Conservation (phyloP, 2,113 vertebrate genomes). For the Xyliphius kryptos region DNA sequence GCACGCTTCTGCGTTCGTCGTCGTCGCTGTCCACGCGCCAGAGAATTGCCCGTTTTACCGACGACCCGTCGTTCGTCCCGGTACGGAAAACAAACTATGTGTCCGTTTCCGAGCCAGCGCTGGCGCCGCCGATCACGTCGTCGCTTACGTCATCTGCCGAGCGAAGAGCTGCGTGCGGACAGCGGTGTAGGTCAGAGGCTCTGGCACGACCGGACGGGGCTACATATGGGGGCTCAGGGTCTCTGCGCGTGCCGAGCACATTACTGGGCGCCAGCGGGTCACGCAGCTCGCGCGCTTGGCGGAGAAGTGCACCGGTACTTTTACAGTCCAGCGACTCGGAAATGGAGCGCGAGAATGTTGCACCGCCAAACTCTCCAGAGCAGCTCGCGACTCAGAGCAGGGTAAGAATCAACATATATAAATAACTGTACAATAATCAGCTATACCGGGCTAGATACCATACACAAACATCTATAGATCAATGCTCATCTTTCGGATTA, state of each 20-base stretch:
- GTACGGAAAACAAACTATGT: conserved; percentile 42
- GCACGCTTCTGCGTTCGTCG: conserved; percentile 44
- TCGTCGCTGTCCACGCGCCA: conserved; percentile 48
- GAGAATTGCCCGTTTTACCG: conserved; percentile 38
- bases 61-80: conserved; percentile 40
- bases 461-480: no score
- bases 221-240: conserved; percentile 48
- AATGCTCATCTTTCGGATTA: no score
- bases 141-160: conserved; percentile 61
- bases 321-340: conserved; percentile 58
- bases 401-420: conserved; percentile 33
- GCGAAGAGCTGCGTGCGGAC: conserved; percentile 39
- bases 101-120: conserved; percentile 54
- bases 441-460: no score
- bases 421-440: no score
- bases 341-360: conserved; percentile 51
- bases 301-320: conserved; percentile 48
- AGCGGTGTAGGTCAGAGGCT: conserved; percentile 32
- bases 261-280: conserved; percentile 43
- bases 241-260: conserved; percentile 52
- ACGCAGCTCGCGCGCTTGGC: conserved; percentile 42
- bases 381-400: conserved; percentile 28
- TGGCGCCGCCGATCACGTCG: conserved; percentile 56
- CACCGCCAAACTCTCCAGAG: conserved; percentile 68
- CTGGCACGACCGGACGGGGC: conserved; percentile 54